Base-by-base conservation (phyloP, 2,797 vertebrate genomes). In the Falco columbarius region DNA sequence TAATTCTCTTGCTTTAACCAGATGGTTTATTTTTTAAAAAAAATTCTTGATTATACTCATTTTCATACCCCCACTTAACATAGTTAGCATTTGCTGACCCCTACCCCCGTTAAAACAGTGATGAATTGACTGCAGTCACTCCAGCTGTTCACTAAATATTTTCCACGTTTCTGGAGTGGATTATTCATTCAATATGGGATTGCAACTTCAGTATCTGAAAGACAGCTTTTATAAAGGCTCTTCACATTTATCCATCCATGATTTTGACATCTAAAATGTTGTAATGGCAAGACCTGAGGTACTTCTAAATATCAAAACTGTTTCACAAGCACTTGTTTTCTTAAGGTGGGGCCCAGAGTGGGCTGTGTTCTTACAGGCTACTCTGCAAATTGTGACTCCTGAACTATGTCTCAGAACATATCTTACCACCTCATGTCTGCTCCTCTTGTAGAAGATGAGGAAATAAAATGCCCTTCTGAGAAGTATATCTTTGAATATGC, bases 81-180 rank as follows among this genome's bases (percentile, higher is more conserved):
- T 23, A 90, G 95, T 93, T 97, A 96, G 82, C 94, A 89, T 91
- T 95, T 93, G 67, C 93, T 97, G 95, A 97, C 97, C 96, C 81
- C 94, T 89, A 40, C 76, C 82, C 79, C 62, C 2, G 42, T 93
- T 96, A 93, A 94, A 95, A 95, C 73, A 75, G 74, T 1, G 56
- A 94, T 90, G 92, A 96, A 97, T 94, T 19, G 12, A 96, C 91
- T 92, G 71, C 76, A 97, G 93, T 87, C 86, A 90, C 90, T 96
- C 95, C 96, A 97, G 95, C 94, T 95, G 93, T 90, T 97, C 95
- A 93, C 56, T 90, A 94, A 91, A 86, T 92, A 94, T 94, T 95
- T 97, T 75, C 54, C 72, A 87, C 61, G 68, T 89, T 83, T 97
- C 65, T 92, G n/a, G 81, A 91, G 94, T 68, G 74, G 65, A 89